Base-by-base conservation (phyloP, 2,888 invertebrate genomes). In the Ormyrus nitidulus region DNA sequence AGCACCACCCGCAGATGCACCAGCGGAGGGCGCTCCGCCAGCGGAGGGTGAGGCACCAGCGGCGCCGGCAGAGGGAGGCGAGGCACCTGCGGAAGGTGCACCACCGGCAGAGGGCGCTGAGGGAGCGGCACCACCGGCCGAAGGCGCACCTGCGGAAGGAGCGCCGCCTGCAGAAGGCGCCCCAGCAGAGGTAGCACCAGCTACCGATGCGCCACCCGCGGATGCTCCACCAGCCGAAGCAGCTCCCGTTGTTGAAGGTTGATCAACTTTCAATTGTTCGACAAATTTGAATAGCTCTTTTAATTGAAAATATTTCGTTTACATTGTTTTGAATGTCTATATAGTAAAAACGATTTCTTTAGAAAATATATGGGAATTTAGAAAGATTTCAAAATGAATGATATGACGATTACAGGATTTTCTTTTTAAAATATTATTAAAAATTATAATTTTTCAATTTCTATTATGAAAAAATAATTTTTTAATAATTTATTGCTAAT, bases 81-180 rank as follows among this genome's bases (percentile, higher is more conserved):
- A 86, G 48, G 84, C 80, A 56, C 81, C 81, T 1, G 86, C 83
- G 44, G 88, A 86, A 80, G 86, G 84, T 10, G 85, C 84, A 13
- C 85, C 86, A 34, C 87, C 86, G 58, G 86, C 85, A 65, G 83
- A 82, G 13, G 80, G 71, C 11, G 84, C 58, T 46, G 83, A 68
- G 10, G 85, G 84, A n/a, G 84, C 19, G 19, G 19, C 86, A 10
- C 83, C 87, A 44, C 82, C 86, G 34, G 85, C 86, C 11, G 86
- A 86, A 72, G 85, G 85, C n/a, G 85, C 87, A 5, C 86, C 87
- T 79, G 88, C 85, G 0, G 80, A 71, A 79, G 88, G 85, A 0
- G 80, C 53, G 7, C 87, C 90, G 77, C 89, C 90, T 8, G 86
- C 89, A 0, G 91, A 89, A 66, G 89, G 89, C 79, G 89, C 86